Conservation (phyloP, 2,113 vertebrate genomes). For the Spermophilus dauricus region DNA sequence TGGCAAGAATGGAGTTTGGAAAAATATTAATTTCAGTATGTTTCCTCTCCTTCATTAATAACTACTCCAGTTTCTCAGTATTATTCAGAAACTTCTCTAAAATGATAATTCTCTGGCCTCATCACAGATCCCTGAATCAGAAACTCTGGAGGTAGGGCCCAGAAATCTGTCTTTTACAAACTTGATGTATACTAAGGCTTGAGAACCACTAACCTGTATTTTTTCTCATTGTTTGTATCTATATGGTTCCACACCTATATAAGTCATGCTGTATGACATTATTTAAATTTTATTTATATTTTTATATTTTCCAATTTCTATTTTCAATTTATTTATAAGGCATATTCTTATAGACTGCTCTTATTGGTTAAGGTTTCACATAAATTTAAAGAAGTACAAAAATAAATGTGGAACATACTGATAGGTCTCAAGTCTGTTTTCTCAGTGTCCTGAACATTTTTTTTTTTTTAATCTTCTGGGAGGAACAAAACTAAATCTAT, state of each 20-base stretch:
- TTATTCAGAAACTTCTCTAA: neutral
- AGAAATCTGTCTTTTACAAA: neutral
- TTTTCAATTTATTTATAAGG: neutral
- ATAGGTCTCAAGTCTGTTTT: neutral
- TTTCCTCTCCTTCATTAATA: neutral
- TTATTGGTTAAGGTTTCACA: neutral
- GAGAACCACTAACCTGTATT: neutral
- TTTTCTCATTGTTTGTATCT: neutral
- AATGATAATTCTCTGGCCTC: neutral
- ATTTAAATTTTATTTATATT: slow-evolving; percentile 6
- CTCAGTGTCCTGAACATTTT: neutral
- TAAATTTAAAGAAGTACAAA: slow-evolving; percentile 14
- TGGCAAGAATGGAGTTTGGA: neutral
- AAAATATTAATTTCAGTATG: neutral
- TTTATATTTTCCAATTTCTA: slow-evolving; percentile 8
- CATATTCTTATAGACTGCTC: neutral
- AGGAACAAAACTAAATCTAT: neutral
- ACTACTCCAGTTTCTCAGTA: neutral
- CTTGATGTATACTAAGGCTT: neutral
- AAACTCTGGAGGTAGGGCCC: neutral
- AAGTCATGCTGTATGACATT: neutral
- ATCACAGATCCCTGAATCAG: neutral
- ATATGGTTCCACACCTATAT: neutral
- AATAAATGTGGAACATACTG: neutral
- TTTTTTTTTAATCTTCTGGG: neutral